Evolutionary conservation across 2,888 invertebrate species (phyloP).

Genomic region (Monochamus alternatus): DNA sequence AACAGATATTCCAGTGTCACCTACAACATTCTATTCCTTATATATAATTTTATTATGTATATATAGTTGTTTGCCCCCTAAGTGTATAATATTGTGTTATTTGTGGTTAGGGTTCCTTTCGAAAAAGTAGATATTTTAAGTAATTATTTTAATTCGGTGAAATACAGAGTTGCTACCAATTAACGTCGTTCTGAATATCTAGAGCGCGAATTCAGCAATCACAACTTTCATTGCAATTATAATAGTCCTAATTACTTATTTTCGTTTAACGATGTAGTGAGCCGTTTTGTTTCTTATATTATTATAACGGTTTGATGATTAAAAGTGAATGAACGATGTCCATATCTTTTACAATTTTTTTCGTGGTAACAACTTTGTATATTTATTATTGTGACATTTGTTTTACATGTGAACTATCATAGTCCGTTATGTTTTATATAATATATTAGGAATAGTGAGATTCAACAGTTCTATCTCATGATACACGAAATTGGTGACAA

Average conservation of each 20-base stretch:
- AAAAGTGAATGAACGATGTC: neutral
- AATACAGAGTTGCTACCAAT: slow-evolving; percentile 25
- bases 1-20: slow-evolving; percentile 47
- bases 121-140: slow-evolving; percentile 29
- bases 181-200: slow-evolving; percentile 12
- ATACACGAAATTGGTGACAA: slow-evolving; percentile 22
- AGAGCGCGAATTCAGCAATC: slow-evolving; percentile 14
- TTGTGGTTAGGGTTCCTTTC: slow-evolving; percentile 49
- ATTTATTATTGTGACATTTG: slow-evolving; percentile 17
- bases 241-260: slow-evolving; percentile 11
- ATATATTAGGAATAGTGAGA: slow-evolving; percentile 32
- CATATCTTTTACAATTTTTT: neutral
- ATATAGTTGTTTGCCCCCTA: slow-evolving; percentile 54
- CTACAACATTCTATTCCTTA: slow-evolving; percentile 51
- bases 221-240: slow-evolving; percentile 22
- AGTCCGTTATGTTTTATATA: slow-evolving; percentile 24
- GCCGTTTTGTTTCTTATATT: neutral
- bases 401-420: slow-evolving; percentile 9
- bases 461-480: slow-evolving; percentile 23
- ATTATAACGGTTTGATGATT: slow-evolving; percentile 1
- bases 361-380: slow-evolving; percentile 46
- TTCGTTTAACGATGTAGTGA: neutral
- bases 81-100: slow-evolving; percentile 42
- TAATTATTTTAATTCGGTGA: slow-evolving; percentile 4
- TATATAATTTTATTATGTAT: slow-evolving; percentile 53